Evolutionary conservation across 2,797 vertebrate species (phyloP).

Genomic region (Syngnathus rostellatus): DNA sequence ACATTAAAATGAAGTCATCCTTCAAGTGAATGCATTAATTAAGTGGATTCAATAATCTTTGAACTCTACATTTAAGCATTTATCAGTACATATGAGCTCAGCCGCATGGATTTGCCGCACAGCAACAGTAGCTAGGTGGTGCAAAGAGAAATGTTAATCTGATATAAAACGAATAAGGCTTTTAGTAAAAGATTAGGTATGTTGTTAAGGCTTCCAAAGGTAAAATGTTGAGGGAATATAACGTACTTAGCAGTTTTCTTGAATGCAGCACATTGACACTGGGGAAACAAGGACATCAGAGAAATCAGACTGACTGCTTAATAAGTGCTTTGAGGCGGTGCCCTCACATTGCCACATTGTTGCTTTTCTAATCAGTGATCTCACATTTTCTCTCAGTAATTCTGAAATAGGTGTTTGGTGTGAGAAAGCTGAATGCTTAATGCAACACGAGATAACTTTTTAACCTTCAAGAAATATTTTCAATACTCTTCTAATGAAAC

Average conservation of each 20-base stretch:
- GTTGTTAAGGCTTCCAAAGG: background rate
- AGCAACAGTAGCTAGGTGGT: too few relatives aligned
- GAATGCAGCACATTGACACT: background rate
- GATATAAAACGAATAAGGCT: background rate
- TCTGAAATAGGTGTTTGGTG: background rate
- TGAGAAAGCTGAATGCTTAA: background rate
- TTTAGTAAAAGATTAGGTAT: background rate
- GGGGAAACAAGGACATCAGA: background rate
- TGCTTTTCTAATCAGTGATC: background rate
- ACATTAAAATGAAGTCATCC: too few relatives aligned
- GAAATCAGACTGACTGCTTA: background rate
- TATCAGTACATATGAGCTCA: too few relatives aligned
- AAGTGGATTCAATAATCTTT: too few relatives aligned
- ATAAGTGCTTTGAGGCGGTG: constrained; percentile 3
- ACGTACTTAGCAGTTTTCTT: background rate
- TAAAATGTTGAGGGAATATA: background rate
- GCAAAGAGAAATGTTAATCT: background rate
- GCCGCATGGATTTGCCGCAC: too few relatives aligned
- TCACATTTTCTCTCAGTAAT: background rate
- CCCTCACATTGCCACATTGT: constrained; percentile 1
- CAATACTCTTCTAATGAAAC: too few relatives aligned
- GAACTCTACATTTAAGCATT: too few relatives aligned
- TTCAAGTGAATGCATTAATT: too few relatives aligned
- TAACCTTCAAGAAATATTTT: too few relatives aligned
- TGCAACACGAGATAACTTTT: too few relatives aligned